Evolutionary conservation across 2,888 invertebrate genomes (phyloP), one percentile per base, ranked within the genome.

Genomic region (Nephrotoma flavescens): DNA sequence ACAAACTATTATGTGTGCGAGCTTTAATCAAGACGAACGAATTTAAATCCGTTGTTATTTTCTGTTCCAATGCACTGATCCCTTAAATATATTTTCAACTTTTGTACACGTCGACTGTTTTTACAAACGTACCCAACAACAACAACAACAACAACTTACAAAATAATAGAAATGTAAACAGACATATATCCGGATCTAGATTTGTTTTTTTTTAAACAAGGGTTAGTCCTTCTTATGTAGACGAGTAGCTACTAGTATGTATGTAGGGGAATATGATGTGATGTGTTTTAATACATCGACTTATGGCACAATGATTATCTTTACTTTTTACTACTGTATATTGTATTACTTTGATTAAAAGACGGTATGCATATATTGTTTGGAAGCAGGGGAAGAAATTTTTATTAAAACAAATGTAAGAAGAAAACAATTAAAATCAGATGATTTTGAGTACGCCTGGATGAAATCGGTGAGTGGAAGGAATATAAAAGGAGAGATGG

Each of bases 1-100:
- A 31, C 31, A 31, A 2, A 31, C 11, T 7, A 15, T 31, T 31
- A 19, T 19, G 19, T 19, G 90, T 90, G 90, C 90, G 90, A 90
- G 91, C 90, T 91, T 91, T 91, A 91, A 91, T 91, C 91, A 91
- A 71, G 31, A 71, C 15, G 52, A 57, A 57, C 52, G 31, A 71
- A 71, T 71, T 71, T 71, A 91, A 91, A 91, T 92, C 92, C 91
- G 92, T 92, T 92, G 93, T 93, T 92, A 93, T 93, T 93, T 93
- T 93, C 93, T 93, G 91, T 92, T 91, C 92, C 92, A 92, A 91
- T 93, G 92, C 93, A 92, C 93, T 92, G 92, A 93, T 92, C 92
- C 92, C 90, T 89, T 31, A 71, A 71, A 71, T 71, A 71, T 71
- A 71, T 71, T 31, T 52, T 52, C 52, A 31, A 42, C 85, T 85